phyloP scores from a whole-genome alignment of 2,113 vertebrate genomes.

The Carollia perspicillata region DNA sequence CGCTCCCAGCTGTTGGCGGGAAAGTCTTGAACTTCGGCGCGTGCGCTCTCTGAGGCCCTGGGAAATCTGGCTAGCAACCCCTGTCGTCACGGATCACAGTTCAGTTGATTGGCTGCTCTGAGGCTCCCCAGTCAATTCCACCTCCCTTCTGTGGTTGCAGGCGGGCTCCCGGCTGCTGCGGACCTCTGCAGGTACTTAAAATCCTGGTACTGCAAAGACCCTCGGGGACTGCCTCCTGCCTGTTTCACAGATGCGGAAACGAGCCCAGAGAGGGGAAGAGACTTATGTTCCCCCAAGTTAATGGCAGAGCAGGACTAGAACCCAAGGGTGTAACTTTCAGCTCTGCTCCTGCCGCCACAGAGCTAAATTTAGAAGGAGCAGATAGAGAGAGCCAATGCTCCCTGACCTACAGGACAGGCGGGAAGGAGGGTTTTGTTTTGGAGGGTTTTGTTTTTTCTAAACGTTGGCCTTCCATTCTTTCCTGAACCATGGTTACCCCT shows the following conservation, averaged over 20 bases:
- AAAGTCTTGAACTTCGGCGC: neutral
- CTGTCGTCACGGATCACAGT: neutral
- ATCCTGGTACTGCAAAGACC: neutral
- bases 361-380: neutral
- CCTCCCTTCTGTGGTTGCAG: neutral
- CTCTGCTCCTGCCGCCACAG: neutral
- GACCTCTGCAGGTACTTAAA: neutral
- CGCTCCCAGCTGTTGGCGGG: neutral
- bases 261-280: neutral
- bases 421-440: neutral
- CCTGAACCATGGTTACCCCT: neutral
- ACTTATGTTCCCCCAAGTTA: neutral
- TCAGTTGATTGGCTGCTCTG: neutral
- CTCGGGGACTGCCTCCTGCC: neutral
- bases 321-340: neutral
- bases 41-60: neutral
- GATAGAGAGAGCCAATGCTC: neutral
- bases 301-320: neutral
- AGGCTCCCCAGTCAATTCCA: neutral
- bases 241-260: neutral
- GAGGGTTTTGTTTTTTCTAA: neutral
- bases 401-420: neutral
- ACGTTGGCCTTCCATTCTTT: neutral
- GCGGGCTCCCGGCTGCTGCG: neutral
- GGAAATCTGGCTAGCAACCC: neutral